Percentiles rank a stretch among this genome's conserved stretches.
Conservation (phyloP, 2,888 invertebrate species). For the Odontocerum albicorne region DNA sequence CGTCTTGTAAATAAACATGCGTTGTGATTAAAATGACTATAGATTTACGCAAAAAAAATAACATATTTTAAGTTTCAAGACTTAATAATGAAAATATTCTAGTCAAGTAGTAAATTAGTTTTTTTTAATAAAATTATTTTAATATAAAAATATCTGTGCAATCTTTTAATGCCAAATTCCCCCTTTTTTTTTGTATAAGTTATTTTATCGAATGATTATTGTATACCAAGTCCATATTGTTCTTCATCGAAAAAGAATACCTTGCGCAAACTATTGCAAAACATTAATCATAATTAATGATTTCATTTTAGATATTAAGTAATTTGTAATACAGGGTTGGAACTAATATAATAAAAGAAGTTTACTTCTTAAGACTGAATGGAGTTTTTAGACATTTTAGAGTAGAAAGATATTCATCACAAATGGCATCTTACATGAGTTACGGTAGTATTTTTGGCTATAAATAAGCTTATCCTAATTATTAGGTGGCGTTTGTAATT, state of each 20-base stretch:
- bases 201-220: neutral
- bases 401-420: constrained; percentile 4
- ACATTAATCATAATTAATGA: neutral
- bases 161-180: constrained; percentile 13
- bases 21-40: constrained; percentile 18
- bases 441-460: too few species aligned
- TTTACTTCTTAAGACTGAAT: constrained; percentile 18
- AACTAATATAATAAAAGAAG: constrained; percentile 10
- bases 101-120: constrained; percentile 6
- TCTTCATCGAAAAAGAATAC: neutral
- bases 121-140: neutral
- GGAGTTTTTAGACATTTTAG: constrained; percentile 15
- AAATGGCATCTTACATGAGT: too few species aligned
- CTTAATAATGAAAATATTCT: constrained; percentile 4
- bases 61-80: neutral
- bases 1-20: constrained; percentile 18
- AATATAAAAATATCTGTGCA: constrained; percentile 7
- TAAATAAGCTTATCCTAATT: too few species aligned
- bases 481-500: too few species aligned
- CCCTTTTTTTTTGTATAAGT: neutral
- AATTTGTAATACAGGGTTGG: constrained; percentile 16
- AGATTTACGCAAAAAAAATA: neutral
- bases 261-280: too few species aligned
- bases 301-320: constrained; percentile 15
- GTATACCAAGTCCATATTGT: constrained; percentile 9